A percentile compares a stretch with the other conserved stretches of the same genome.
Evolutionary conservation across 2,113 vertebrate genomes (phyloP).

Genomic region (Lampris megalopsis): DNA sequence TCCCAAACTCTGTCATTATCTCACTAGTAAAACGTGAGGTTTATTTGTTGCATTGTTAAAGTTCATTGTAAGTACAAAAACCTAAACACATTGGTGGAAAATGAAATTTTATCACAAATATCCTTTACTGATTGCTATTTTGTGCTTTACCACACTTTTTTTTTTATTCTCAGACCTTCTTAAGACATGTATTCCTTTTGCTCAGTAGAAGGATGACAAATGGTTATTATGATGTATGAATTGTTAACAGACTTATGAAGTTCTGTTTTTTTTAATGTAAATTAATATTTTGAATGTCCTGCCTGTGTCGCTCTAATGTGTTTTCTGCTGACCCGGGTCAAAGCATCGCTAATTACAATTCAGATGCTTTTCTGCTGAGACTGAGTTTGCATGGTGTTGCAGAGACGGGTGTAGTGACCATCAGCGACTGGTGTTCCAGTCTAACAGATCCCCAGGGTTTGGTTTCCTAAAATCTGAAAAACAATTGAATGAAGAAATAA

Average conservation of each 20-base stretch:
- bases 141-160: slow-evolving; percentile 40
- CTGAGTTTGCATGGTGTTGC: background rate
- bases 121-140: slow-evolving; percentile 43
- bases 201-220: slow-evolving; percentile 33
- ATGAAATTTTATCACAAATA: slow-evolving; percentile 52
- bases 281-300: slow-evolving; percentile 72
- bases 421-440: too few species aligned
- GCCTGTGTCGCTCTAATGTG: slow-evolving; percentile 48
- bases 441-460: background rate
- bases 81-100: slow-evolving; percentile 9
- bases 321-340: slow-evolving; percentile 21
- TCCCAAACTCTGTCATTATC: background rate
- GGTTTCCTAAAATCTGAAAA: too few species aligned
- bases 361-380: background rate
- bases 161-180: slow-evolving; percentile 55
- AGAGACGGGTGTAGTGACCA: background rate
- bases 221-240: slow-evolving; percentile 36
- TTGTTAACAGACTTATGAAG: slow-evolving; percentile 37
- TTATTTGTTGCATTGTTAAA: slow-evolving; percentile 38
- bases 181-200: slow-evolving; percentile 30
- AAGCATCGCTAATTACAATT: slow-evolving; percentile 16
- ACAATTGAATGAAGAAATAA: too few species aligned
- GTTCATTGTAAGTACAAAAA: slow-evolving; percentile 31
- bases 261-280: slow-evolving; percentile 35
- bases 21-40: slow-evolving; percentile 12